Conservation (phyloP, 2,113 vertebrate species). For the Oenanthe melanoleuca region DNA sequence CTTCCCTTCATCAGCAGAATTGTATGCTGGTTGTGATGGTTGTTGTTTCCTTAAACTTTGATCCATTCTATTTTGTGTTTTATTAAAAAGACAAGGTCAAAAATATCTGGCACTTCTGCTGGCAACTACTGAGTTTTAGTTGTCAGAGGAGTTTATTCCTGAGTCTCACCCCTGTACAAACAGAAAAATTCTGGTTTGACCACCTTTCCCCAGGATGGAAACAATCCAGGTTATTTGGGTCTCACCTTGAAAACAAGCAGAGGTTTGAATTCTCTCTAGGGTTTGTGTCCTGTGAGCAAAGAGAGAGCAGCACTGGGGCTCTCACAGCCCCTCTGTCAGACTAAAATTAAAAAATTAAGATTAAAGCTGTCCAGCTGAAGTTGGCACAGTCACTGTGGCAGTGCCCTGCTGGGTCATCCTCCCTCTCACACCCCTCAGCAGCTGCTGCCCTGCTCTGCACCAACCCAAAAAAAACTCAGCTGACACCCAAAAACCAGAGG, state of each 20-base stretch:
- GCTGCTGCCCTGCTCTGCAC: not conserved
- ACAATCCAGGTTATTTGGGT: not conserved
- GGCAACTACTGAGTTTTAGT: not conserved
- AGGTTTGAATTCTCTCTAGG: not conserved
- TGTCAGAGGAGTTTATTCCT: not conserved
- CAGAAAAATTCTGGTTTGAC: not conserved
- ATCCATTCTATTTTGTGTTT: not conserved
- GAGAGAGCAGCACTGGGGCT: not conserved
- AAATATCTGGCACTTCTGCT: not conserved
- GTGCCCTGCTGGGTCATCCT: not conserved
- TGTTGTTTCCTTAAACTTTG: not conserved
- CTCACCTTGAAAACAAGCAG: not conserved
- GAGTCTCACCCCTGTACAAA: not conserved
- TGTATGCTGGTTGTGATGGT: not conserved
- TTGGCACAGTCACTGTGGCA: not conserved
- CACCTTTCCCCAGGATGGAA: not conserved
- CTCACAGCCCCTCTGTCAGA: not conserved
- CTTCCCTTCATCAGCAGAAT: not conserved
- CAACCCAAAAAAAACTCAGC: no score
- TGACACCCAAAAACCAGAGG: no score
- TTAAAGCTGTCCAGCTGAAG: not conserved
- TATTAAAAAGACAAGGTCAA: not conserved
- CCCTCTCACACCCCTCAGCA: not conserved
- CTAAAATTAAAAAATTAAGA: not conserved
- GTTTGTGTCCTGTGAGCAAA: not conserved